A percentile compares a stretch with the other conserved stretches of the same genome.
phyloP scores from a whole-genome alignment of 2,113 vertebrate species.

The Cranoglanis bouderius region DNA sequence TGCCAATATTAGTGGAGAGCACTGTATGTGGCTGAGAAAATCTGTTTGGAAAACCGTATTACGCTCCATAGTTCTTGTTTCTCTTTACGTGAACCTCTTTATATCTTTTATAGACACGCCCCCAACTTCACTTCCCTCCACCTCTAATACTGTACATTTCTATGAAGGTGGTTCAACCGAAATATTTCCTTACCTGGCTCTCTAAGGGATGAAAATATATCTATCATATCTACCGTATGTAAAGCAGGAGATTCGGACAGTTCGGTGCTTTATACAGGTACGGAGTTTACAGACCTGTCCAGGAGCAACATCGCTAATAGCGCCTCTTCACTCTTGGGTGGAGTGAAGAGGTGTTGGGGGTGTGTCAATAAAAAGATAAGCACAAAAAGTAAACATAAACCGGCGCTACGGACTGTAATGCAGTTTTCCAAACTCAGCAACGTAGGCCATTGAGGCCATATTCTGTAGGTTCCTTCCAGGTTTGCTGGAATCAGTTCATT shows the following conservation, averaged over 20 bases:
- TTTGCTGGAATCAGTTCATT: background rate
- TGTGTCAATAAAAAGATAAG: background rate
- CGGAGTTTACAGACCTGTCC: background rate
- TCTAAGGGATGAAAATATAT: no score
- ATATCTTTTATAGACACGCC: background rate
- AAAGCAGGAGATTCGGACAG: no score
- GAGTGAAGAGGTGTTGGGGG: background rate
- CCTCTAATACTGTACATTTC: background rate
- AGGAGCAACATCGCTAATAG: background rate
- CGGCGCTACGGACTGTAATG: background rate
- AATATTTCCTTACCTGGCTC: background rate
- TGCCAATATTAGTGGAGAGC: no score
- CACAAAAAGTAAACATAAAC: background rate
- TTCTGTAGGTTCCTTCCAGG: background rate
- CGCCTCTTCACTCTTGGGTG: background rate
- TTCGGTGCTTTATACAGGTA: no score
- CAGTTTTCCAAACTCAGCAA: no score
- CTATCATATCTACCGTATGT: no score
- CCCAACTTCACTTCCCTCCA: background rate
- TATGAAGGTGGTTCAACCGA: background rate
- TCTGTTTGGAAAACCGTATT: no score
- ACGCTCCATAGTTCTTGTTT: background rate
- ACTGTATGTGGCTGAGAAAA: background rate
- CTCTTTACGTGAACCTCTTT: background rate
- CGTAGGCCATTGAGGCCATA: no score